phyloP scores from a whole-genome alignment of 1,140 invertebrate species.

The Muscidifurax raptorellus region DNA sequence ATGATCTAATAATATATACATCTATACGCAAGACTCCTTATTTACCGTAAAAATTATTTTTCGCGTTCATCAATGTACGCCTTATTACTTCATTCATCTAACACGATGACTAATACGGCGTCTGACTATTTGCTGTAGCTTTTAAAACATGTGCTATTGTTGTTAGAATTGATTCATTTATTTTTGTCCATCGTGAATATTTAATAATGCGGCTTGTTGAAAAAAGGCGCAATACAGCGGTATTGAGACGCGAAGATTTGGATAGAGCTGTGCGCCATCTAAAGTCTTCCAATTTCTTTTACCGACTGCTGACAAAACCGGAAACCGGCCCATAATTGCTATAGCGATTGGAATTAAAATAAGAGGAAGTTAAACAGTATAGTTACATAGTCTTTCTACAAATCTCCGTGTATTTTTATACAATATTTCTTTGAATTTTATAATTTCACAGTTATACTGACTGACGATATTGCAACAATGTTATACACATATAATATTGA shows the following conservation, averaged over 20 bases:
- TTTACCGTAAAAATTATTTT: constrained; percentile 22
- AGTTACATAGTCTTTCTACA: not conserved
- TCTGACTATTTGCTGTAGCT: too few species aligned
- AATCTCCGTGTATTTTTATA: not conserved
- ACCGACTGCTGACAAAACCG: not conserved
- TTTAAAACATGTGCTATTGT: too few species aligned
- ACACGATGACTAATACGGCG: too few species aligned
- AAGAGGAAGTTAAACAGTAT: too few species aligned
- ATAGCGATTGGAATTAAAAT: too few species aligned
- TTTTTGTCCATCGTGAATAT: too few species aligned
- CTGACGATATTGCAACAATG: not conserved
- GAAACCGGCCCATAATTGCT: too few species aligned
- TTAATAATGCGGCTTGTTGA: too few species aligned
- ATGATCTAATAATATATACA: constrained; percentile 38
- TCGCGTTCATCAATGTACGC: too few species aligned
- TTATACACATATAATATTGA: not conserved
- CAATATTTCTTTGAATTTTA: not conserved
- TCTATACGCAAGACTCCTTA: not conserved
- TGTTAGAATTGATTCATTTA: too few species aligned
- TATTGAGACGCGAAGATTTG: not conserved
- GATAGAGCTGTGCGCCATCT: not conserved
- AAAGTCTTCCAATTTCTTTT: not conserved
- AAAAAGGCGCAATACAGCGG: too few species aligned
- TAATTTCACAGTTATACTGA: not conserved
- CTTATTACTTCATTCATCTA: too few species aligned